These are phyloP conservation scores for Gerris lacustris DNA, from an alignment of 2,888 invertebrate species.

Conservation along the genomic window DNA sequence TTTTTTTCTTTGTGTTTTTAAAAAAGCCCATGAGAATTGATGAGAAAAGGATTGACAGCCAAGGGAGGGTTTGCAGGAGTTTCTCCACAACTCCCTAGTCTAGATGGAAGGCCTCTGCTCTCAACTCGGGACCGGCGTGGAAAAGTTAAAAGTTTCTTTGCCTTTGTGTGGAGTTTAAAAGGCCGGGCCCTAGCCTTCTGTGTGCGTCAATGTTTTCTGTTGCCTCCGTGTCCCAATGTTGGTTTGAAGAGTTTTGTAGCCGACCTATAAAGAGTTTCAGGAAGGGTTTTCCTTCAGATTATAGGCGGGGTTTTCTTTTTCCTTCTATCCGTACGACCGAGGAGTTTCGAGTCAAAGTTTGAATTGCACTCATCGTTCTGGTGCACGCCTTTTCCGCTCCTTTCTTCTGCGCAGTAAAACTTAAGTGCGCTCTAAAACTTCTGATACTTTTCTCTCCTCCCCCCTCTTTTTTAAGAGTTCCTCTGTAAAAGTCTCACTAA, in stretches of 20 bases:
- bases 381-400: too few species aligned
- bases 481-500: too few species aligned
- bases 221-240: not conserved
- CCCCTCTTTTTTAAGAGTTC: too few species aligned
- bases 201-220: not conserved
- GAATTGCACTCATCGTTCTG: too few species aligned
- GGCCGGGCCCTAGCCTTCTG: too few species aligned
- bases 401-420: too few species aligned
- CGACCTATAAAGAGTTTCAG: slow-evolving; percentile 2
- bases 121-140: not conserved
- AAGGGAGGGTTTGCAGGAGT: not conserved
- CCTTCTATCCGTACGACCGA: too few species aligned
- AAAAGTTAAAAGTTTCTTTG: not conserved
- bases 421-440: too few species aligned
- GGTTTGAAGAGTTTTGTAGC: not conserved
- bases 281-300: not conserved
- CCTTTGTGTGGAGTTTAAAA: not conserved
- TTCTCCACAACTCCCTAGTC: too few species aligned
- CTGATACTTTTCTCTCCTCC: too few species aligned
- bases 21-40: not conserved
- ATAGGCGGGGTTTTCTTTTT: not conserved
- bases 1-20: too few species aligned
- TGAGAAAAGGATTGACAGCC: not conserved
- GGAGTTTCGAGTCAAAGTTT: too few species aligned
- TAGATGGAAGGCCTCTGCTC: not conserved